phyloP scores from a whole-genome alignment of 1,140 invertebrate genomes.

The Drosophila burlai region DNA sequence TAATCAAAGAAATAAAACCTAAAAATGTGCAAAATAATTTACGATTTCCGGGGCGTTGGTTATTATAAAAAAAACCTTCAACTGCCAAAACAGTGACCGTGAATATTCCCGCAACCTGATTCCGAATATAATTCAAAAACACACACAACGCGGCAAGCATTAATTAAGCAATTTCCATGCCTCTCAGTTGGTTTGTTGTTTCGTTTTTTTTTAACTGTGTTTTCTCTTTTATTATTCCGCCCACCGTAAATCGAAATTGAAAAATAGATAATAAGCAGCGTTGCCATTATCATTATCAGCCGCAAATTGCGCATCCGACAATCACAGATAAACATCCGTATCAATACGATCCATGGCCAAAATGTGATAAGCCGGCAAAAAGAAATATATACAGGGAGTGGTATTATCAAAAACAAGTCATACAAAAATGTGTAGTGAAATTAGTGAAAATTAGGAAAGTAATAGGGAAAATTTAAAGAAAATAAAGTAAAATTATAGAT shows the following conservation, averaged over 20 bases:
- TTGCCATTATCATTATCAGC: slow-evolving; percentile 61
- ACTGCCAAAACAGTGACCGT: slow-evolving; percentile 55
- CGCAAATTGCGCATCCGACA: slow-evolving; percentile 63
- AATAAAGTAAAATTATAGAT: no score
- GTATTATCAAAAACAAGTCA: slow-evolving; percentile 8
- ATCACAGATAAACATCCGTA: slow-evolving; percentile 68
- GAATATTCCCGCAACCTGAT: slow-evolving; percentile 57
- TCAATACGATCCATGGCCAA: slow-evolving; percentile 55
- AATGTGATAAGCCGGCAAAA: slow-evolving; percentile 45
- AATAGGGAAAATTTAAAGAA: background rate
- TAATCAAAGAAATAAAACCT: background rate
- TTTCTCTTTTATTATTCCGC: slow-evolving; percentile 34
- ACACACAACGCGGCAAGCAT: slow-evolving; percentile 58
- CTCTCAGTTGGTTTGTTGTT: slow-evolving; percentile 25
- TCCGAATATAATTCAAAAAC: slow-evolving; percentile 38
- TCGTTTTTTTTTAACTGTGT: slow-evolving; percentile 18
- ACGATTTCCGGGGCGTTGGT: slow-evolving; percentile 22
- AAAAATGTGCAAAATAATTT: slow-evolving; percentile 9
- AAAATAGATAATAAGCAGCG: slow-evolving; percentile 34
- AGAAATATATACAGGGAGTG: slow-evolving; percentile 10
- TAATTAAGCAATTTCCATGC: slow-evolving; percentile 75
- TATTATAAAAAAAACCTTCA: slow-evolving; percentile 56
- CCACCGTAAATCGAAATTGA: slow-evolving; percentile 39
- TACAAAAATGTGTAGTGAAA: background rate
- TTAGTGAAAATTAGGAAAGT: slow-evolving; percentile 10